A percentile compares a stretch with the other conserved stretches of the same genome.
Conservation (phyloP, 2,113 vertebrate genomes). For the Narcine bancroftii region DNA sequence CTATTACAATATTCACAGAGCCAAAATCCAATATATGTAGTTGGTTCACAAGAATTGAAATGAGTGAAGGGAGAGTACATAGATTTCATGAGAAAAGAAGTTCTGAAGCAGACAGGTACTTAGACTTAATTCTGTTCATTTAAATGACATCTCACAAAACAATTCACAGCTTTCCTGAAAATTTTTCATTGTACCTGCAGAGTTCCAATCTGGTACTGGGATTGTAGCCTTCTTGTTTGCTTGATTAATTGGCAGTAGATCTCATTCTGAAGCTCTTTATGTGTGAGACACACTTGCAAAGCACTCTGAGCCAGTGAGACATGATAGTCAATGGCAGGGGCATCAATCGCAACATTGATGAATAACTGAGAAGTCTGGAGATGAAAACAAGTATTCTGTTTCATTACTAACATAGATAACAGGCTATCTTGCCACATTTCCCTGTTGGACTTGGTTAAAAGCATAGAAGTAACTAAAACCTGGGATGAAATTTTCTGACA, state of each 20-base stretch:
- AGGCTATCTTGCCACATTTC: background rate
- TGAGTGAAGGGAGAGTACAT: too few species aligned
- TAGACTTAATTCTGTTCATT: background rate
- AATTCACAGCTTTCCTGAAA: background rate
- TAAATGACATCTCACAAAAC: background rate
- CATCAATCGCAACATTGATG: constrained; percentile 89
- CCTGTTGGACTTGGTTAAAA: background rate
- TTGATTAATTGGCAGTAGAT: constrained; percentile 94
- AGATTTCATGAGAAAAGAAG: background rate
- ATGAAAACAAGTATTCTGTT: constrained; percentile 13
- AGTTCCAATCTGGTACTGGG: constrained; percentile 70
- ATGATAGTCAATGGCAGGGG: constrained; percentile 94
- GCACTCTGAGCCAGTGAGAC: constrained; percentile 93
- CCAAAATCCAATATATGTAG: background rate
- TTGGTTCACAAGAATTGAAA: background rate
- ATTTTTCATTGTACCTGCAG: constrained; percentile 67
- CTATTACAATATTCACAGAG: background rate
- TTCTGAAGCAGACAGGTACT: background rate
- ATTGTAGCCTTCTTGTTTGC: constrained; percentile 79
- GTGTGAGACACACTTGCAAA: constrained; percentile 84
- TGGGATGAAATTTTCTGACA: background rate
- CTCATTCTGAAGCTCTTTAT: constrained; percentile 93
- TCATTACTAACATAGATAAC: background rate
- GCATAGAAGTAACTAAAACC: background rate
- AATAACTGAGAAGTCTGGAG: constrained; percentile 93